Percentiles rank a stretch among this genome's conserved stretches.
These are phyloP conservation scores for Suillia variegata DNA, from an alignment of 2,888 invertebrate genomes.

Conservation along the genomic window DNA sequence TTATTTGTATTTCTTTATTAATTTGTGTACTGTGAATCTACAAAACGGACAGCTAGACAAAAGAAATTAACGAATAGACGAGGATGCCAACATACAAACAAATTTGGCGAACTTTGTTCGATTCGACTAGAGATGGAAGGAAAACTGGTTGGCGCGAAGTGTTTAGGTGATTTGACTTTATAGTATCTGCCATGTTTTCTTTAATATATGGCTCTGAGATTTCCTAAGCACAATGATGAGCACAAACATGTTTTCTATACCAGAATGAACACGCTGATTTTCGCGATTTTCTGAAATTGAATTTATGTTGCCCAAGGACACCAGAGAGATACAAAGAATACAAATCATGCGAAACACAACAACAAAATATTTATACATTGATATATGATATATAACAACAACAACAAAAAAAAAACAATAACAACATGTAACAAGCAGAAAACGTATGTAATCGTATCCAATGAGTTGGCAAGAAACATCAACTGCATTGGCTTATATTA, in stretches of 20 bases:
- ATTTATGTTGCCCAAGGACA: conserved; percentile 54
- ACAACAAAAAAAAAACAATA: too few relatives aligned
- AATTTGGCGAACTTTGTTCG: too few relatives aligned
- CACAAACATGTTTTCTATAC: too few relatives aligned
- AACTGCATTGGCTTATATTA: background rate
- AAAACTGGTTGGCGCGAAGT: conserved; percentile 8
- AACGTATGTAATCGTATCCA: conserved; percentile 33
- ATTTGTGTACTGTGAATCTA: too few relatives aligned
- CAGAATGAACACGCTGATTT: conserved; percentile 47
- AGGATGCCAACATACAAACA: background rate
- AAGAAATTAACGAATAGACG: too few relatives aligned
- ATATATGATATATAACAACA: too few relatives aligned
- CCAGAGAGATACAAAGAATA: background rate
- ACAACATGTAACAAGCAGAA: too few relatives aligned
- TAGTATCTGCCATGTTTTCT: background rate
- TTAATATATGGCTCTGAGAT: conserved; percentile 9
- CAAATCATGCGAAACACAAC: background rate
- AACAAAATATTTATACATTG: too few relatives aligned
- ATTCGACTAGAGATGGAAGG: background rate
- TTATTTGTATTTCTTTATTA: too few relatives aligned
- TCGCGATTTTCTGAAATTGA: conserved; percentile 55
- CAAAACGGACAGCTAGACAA: too few relatives aligned
- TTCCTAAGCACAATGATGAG: too few relatives aligned
- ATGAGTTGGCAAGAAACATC: conserved; percentile 27
- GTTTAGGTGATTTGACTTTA: background rate